A percentile compares a stretch with the other conserved stretches of the same genome.
Conservation (phyloP, 23 tunicate genomes). For the Styela plicata region DNA sequence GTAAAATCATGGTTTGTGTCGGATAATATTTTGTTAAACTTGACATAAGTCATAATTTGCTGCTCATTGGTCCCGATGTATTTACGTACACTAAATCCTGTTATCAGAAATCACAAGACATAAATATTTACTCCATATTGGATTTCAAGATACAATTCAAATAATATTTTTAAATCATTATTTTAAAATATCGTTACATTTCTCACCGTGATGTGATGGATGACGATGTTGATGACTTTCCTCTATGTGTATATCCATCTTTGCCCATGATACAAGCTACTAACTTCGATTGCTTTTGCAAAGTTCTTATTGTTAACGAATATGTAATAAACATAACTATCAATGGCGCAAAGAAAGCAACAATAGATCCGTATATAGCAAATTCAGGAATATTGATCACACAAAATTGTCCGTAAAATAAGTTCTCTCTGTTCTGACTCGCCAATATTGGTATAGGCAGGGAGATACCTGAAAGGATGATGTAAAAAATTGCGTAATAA, state of each 20-base stretch:
- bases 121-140: too few relatives aligned
- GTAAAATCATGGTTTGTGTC: too few relatives aligned
- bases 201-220: conserved; percentile 29
- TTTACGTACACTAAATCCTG: too few relatives aligned
- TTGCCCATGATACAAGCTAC: conserved; percentile 55
- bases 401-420: conserved; percentile 53
- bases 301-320: conserved; percentile 67
- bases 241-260: neutral
- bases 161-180: too few relatives aligned
- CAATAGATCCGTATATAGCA: conserved; percentile 72
- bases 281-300: conserved; percentile 57
- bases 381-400: conserved; percentile 77
- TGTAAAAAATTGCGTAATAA: too few relatives aligned
- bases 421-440: conserved; percentile 35
- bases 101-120: too few relatives aligned
- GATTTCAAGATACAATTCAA: too few relatives aligned
- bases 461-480: conserved; percentile 59
- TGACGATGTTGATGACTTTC: conserved; percentile 8
- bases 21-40: too few relatives aligned
- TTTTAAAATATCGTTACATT: too few relatives aligned
- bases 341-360: conserved; percentile 79
- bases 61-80: too few relatives aligned
- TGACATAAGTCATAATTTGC: too few relatives aligned
- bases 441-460: conserved; percentile 75
- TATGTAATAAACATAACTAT: conserved; percentile 73